Evolutionary conservation across 2,797 vertebrate species (phyloP).

Genomic region (Cynodonichthys magdalenae): DNA sequence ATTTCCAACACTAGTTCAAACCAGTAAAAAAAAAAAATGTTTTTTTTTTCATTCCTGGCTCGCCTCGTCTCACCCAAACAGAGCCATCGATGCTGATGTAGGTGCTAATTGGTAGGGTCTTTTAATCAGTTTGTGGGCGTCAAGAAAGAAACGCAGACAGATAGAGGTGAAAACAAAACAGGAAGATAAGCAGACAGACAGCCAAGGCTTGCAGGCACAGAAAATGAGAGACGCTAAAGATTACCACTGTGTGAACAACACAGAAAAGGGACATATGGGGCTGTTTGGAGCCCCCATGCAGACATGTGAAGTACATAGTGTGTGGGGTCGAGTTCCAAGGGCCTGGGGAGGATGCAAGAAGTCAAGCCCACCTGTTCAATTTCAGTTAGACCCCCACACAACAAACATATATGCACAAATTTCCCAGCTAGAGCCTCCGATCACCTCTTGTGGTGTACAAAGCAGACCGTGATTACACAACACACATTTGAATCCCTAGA

Average conservation of each 20-base stretch:
- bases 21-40: background rate
- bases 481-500: constrained; percentile 27
- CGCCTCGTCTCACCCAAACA: background rate
- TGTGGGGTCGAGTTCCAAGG: constrained; percentile 11
- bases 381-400: background rate
- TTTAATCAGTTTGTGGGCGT: constrained; percentile 61
- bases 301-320: constrained; percentile 19
- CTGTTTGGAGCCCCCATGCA: constrained; percentile 13
- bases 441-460: constrained; percentile 29
- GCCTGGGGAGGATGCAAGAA: constrained; percentile 15
- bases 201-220: constrained; percentile 14
- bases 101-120: constrained; percentile 51
- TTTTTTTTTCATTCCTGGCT: background rate
- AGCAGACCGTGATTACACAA: constrained; percentile 33
- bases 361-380: constrained; percentile 26
- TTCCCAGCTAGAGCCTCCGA: constrained; percentile 18
- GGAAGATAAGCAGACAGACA: constrained; percentile 36
- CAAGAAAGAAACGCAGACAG: constrained; percentile 37
- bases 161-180: constrained; percentile 42
- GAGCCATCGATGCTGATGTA: constrained; percentile 12
- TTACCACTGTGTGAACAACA: constrained; percentile 28
- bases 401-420: background rate
- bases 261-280: constrained; percentile 40
- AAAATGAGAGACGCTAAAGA: constrained; percentile 30
- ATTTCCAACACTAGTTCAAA: background rate